Evolutionary conservation across 2,797 vertebrate genomes (phyloP), one percentile per base, ranked within the genome.

Genomic region (Euphonia xanthogaster): DNA sequence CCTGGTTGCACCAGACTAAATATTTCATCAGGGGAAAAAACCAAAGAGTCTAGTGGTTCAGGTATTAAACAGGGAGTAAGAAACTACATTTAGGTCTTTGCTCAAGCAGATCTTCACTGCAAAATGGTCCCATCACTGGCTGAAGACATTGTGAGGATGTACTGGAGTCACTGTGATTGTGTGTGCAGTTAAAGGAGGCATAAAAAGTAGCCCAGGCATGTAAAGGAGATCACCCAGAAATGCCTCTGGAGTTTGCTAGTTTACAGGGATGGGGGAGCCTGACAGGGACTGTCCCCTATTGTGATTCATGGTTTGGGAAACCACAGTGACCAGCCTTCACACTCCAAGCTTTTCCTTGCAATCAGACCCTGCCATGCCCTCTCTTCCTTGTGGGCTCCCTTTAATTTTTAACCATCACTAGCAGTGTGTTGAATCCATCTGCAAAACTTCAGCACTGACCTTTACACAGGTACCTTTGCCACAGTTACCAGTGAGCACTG

Each of bases 401-500:
- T 92, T 90, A 81, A 87, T 72, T 88, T 94, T 83, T 93, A 94
- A 92, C 76, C 58, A 71, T 45, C 14, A 4, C 39, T 48, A 37
- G 1, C 2, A 40, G 22, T 23, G 55, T 21, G 10, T 51, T 77
- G 63, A 55, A 85, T 74, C 35, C 47, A 85, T 30, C 37, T 42
- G 39, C 61, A 66, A 55, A 85, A 61, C 90, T 63, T 40, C 3
- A 44, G 51, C 40, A 12, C 6, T 88, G 98, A 98, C 98, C 98
- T 99, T 98, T 98, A 74, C 65, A 85, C 97, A 97, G 92, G 97
- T 92, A 95, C 96, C 96, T 97, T 96, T 91, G 74, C 88, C 97
- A 97, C 94, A 92, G 90, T 90, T 93, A 77, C 96, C 73, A 44
- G 60, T 97, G 48, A 39, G n/a, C 74, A 35, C 31, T 77, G 74